phyloP scores from a whole-genome alignment of 1,140 invertebrate species.

The Macrocentrus cingulum region DNA sequence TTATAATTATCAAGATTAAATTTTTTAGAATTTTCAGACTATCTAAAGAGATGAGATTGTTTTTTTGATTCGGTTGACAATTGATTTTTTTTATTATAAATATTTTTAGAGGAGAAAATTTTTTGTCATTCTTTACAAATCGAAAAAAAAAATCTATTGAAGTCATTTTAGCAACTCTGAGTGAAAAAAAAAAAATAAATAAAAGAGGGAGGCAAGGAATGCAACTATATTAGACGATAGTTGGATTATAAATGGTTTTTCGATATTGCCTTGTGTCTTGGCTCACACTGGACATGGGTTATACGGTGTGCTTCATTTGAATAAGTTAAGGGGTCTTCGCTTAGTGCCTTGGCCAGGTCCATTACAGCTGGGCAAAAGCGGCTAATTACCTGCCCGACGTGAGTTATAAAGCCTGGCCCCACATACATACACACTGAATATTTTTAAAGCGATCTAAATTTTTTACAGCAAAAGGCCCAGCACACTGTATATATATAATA shows the following conservation, averaged over 20 bases:
- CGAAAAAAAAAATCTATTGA: too few relatives aligned
- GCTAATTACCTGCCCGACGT: slow-evolving; percentile 61
- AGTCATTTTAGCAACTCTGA: too few relatives aligned
- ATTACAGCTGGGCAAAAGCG: slow-evolving; percentile 59
- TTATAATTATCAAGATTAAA: too few relatives aligned
- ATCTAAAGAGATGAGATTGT: too few relatives aligned
- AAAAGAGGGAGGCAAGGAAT: too few relatives aligned
- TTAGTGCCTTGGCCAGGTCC: slow-evolving; percentile 49
- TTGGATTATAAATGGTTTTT: slow-evolving; percentile 58
- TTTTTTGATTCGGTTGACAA: too few relatives aligned
- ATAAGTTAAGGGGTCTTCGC: slow-evolving; percentile 58
- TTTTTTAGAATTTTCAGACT: too few relatives aligned
- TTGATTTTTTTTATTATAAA: too few relatives aligned
- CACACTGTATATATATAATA: background rate
- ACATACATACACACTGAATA: slow-evolving; percentile 13
- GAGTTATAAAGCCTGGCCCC: slow-evolving; percentile 58
- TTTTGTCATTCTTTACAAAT: too few relatives aligned
- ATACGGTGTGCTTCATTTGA: slow-evolving; percentile 58
- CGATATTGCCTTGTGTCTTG: slow-evolving; percentile 56
- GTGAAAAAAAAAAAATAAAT: too few relatives aligned
- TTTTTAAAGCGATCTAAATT: slow-evolving; percentile 19
- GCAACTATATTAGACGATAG: too few relatives aligned
- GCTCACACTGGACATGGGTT: slow-evolving; percentile 56
- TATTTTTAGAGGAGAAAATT: too few relatives aligned
- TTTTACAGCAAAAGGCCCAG: slow-evolving; percentile 11